Evolutionary conservation across 2,113 vertebrate species (phyloP), one percentile per base, ranked within the genome.

Genomic region (Labeo catla): DNA sequence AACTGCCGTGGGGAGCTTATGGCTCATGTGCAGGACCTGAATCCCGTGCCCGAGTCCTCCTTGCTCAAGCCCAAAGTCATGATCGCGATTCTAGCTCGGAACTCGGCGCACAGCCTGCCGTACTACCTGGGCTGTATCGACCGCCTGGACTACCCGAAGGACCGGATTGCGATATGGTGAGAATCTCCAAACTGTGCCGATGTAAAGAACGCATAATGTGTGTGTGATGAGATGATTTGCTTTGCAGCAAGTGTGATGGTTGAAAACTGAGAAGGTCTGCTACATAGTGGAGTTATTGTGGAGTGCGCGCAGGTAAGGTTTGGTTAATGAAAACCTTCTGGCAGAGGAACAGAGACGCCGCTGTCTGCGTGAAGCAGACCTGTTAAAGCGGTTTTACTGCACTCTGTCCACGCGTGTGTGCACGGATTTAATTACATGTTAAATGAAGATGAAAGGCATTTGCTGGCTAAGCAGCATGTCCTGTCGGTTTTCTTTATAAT

Each of bases 101-200:
- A 97, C 93, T 94, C 97, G 0, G 98, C 95, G 73, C 96, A 95
- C 94, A 91, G 96, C 82, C 93, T 99, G 93, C 96, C 97, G 0
- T 91, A 93, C 85, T 94, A 96, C 93, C 96, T 99, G 89, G 97
- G 96, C 93, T 98, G 97, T 93, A 90, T 98, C 91, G 97, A 99
- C 91, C 90, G 95, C 86, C 95, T 98, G 91, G 94, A 95, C 80
- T 98, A 98, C 93, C 97, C 97, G 89, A 98, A 98, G 94, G 93
- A 93, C 91, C 94, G 97, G 90, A 95, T 97, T 83, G 96, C 97
- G 23, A 93, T 98, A 89, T 98, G 97, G 97, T 99, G 89, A 96
- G 96, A 74, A 68, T 54, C n/a, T 15, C 36, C 9, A n/a, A 61
- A 43, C 3, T 45, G n/a, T 28, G 28, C 28, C 28, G 28, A 28